Evolutionary conservation across 2,113 vertebrate genomes (phyloP).

Genomic region (Hypocryptadius cinnamomeus): DNA sequence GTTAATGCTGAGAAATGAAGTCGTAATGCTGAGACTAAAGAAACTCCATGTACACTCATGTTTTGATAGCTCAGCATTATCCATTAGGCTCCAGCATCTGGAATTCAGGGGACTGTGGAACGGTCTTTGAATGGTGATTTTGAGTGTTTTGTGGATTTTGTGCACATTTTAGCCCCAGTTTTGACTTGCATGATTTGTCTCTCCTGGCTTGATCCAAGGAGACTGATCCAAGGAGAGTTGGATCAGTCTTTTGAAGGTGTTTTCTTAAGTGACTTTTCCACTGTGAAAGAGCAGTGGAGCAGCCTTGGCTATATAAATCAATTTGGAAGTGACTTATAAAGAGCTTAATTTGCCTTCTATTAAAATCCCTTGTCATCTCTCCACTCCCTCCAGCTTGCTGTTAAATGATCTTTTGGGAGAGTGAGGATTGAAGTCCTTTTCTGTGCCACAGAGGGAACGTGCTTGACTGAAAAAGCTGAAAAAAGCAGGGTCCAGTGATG

Average conservation of each 20-base stretch:
- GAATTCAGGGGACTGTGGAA: not conserved
- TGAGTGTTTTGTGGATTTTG: not conserved
- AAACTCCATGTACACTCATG: accelerated
- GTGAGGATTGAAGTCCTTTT: not conserved
- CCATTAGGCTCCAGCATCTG: not conserved
- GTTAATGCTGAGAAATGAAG: conserved; percentile 18
- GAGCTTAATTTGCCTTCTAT: conserved; percentile 12
- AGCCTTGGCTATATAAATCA: not conserved
- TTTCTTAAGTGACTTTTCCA: not conserved
- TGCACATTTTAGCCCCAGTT: not conserved
- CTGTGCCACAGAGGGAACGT: accelerated
- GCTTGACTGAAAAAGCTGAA: not conserved
- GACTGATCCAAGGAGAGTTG: not conserved
- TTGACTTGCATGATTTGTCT: not conserved
- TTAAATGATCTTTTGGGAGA: conserved; percentile 18
- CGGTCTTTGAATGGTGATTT: not conserved
- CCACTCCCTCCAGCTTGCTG: not conserved
- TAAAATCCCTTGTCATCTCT: conserved; percentile 4
- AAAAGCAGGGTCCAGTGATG: not conserved
- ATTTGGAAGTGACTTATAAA: not conserved
- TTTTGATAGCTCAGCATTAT: not conserved
- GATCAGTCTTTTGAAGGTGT: not conserved
- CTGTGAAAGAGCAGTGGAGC: not conserved
- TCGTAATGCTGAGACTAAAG: not conserved
- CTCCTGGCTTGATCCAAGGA: not conserved